Conservation (phyloP, 2,113 vertebrate genomes). For the Rhodinocichla rosea region DNA sequence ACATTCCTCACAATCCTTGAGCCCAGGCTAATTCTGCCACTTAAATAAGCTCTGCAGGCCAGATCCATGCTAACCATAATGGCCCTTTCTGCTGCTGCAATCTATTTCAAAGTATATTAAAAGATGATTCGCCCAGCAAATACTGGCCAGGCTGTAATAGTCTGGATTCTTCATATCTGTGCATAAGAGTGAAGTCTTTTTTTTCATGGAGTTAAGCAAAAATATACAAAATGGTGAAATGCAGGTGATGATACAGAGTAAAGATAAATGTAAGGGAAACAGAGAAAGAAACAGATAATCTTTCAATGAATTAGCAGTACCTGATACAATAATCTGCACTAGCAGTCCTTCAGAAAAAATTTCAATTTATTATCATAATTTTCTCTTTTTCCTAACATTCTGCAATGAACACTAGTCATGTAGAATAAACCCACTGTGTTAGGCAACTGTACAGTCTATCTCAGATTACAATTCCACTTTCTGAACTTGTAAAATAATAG, state of each 20-base stretch:
- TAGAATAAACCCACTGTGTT: background rate
- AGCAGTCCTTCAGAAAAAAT: background rate
- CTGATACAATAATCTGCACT: background rate
- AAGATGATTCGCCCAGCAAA: background rate
- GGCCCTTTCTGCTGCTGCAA: background rate
- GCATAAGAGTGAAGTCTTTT: background rate
- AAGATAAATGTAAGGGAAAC: background rate
- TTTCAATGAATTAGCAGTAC: background rate
- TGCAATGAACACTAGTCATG: background rate
- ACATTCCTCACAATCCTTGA: background rate
- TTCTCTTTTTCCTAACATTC: background rate
- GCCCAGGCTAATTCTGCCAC: background rate
- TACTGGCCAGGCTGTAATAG: background rate
- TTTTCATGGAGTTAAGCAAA: background rate
- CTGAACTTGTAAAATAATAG: background rate
- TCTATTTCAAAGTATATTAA: background rate
- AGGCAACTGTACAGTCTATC: background rate
- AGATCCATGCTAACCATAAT: background rate
- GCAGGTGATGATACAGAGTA: background rate
- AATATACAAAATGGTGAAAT: background rate
- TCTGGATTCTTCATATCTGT: background rate
- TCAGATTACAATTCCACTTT: background rate
- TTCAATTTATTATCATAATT: background rate
- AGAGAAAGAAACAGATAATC: constrained; percentile 1
- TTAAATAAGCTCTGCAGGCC: background rate